Percentiles rank a stretch among this genome's conserved stretches.
phyloP scores from a whole-genome alignment of 2,113 vertebrate species.

The Notiomystis cincta region DNA sequence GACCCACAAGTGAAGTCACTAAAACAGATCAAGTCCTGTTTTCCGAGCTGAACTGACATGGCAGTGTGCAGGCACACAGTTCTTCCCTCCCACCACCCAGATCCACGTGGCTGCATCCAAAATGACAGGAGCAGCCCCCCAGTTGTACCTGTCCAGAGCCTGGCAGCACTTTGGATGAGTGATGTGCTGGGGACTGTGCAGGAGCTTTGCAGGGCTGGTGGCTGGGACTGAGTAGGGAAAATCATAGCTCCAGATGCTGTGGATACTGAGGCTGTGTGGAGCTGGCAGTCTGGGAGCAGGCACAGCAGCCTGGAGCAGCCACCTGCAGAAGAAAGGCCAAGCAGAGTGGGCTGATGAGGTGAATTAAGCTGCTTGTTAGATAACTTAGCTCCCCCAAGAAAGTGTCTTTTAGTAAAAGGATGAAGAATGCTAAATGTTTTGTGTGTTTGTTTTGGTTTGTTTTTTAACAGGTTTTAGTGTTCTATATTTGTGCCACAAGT shows the following conservation, averaged over 20 bases:
- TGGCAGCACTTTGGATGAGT: neutral
- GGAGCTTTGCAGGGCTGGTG: neutral
- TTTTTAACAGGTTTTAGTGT: neutral
- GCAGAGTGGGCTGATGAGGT: neutral
- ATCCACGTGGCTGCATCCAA: neutral
- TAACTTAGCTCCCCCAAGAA: neutral
- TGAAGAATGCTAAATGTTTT: neutral
- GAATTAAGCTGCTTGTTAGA: neutral
- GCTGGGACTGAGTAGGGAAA: neutral
- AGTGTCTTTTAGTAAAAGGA: neutral
- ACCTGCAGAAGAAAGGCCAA: neutral
- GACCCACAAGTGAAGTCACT: neutral
- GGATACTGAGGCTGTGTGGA: neutral
- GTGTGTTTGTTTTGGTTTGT: neutral
- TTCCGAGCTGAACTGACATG: neutral
- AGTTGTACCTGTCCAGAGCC: no score
- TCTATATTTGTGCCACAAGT: neutral
- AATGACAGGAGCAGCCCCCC: neutral
- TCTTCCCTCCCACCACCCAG: neutral
- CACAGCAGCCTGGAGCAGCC: neutral
- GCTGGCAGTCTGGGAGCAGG: neutral
- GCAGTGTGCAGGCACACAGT: fast-evolving
- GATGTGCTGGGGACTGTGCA: fast-evolving
- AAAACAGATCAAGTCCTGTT: neutral
- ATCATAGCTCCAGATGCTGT: neutral